Percentiles rank a stretch among this genome's conserved stretches.
These are phyloP conservation scores for Lophochroa leadbeateri DNA, from an alignment of 2,113 vertebrate genomes.

Conservation along the genomic window DNA sequence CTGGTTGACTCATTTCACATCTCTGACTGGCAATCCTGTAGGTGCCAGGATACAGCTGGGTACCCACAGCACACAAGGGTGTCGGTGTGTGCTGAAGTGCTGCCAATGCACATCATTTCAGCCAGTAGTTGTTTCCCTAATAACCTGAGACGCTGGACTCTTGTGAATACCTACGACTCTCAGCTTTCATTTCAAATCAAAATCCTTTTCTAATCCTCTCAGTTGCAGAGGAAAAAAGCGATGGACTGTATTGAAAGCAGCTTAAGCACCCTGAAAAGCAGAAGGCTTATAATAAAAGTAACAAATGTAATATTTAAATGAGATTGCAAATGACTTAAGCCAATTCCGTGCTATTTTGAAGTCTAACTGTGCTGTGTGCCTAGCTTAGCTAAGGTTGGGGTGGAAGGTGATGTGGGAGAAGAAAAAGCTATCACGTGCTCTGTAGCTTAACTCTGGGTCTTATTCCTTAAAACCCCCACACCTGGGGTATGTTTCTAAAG, in stretches of 20 bases:
- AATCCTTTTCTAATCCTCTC: background rate
- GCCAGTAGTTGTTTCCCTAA: background rate
- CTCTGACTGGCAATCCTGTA: background rate
- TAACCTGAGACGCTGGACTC: background rate
- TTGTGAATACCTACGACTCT: background rate
- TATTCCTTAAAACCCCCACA: background rate
- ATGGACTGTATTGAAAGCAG: background rate
- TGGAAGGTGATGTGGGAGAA: background rate
- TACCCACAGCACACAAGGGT: background rate
- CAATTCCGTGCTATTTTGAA: background rate
- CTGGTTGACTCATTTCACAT: background rate
- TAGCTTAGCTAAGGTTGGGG: background rate
- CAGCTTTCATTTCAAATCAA: background rate
- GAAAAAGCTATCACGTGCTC: background rate
- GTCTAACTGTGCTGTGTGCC: background rate
- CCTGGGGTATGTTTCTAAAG: background rate
- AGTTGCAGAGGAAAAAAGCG: background rate
- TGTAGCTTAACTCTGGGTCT: background rate
- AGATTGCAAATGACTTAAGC: background rate
- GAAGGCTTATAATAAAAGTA: constrained; percentile 5
- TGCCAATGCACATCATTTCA: background rate
- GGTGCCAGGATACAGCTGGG: background rate
- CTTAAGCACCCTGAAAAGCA: background rate
- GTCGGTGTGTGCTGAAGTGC: background rate
- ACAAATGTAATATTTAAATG: constrained; percentile 3